These are phyloP conservation scores for Molanna angustata DNA, from an alignment of 2,888 invertebrate species.

Conservation along the genomic window DNA sequence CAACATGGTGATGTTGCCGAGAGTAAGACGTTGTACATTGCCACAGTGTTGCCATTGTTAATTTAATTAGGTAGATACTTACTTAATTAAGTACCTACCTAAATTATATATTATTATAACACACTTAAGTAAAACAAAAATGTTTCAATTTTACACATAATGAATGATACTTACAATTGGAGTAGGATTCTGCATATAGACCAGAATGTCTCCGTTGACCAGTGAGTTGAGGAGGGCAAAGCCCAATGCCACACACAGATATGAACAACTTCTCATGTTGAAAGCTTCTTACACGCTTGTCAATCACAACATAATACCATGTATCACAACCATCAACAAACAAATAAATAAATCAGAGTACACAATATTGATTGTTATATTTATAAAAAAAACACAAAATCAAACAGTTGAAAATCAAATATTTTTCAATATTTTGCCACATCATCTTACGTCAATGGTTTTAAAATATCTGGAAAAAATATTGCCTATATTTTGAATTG, in stretches of 20 bases:
- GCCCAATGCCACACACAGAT: neutral
- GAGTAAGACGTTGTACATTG: neutral
- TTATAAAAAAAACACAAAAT: no score
- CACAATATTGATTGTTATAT: no score
- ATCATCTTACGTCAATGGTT: no score
- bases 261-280: neutral
- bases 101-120: neutral
- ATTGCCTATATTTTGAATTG: no score
- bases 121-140: neutral
- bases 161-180: constrained; percentile 23
- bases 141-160: neutral
- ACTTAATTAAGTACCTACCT: neutral
- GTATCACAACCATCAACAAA: neutral
- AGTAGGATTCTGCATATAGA: constrained; percentile 23
- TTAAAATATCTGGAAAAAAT: no score
- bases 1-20: no score
- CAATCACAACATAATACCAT: neutral
- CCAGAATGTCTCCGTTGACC: constrained; percentile 26
- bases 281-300: neutral
- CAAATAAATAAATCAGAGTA: no score
- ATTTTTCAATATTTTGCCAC: no score
- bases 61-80: no score
- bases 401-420: no score
- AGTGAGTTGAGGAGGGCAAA: constrained; percentile 12
- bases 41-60: neutral